Percentiles rank a stretch among this genome's conserved stretches.
phyloP scores from a whole-genome alignment of 2,888 invertebrate species.

The Limenitis camilla region DNA sequence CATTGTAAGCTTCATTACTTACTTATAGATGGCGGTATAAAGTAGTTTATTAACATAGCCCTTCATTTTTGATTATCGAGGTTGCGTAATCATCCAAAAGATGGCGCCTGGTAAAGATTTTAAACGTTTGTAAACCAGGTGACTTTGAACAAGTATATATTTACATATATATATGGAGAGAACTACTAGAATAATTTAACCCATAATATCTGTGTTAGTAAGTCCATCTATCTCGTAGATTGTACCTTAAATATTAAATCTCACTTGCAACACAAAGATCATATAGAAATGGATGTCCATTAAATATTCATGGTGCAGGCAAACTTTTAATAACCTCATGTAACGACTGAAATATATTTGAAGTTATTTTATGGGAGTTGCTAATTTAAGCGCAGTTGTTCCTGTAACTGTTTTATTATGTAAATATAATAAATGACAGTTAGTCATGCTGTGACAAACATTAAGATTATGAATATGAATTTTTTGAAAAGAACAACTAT shows the following conservation, averaged over 20 bases:
- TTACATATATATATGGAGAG: no score
- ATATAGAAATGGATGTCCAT: background rate
- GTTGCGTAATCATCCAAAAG: no score
- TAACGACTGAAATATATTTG: conserved; percentile 7
- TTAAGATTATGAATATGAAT: no score
- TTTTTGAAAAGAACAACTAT: background rate
- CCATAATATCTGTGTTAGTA: background rate
- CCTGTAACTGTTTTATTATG: conserved; percentile 8
- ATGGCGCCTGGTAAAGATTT: no score
- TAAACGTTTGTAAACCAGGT: no score
- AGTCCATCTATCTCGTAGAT: background rate
- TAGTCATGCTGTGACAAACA: conserved; percentile 3
- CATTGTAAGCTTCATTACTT: no score
- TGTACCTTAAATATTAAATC: background rate
- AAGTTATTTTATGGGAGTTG: conserved; percentile 7
- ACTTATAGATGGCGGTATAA: no score
- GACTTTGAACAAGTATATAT: no score
- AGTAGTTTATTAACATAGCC: no score
- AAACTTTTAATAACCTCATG: conserved; percentile 6
- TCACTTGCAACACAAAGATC: background rate
- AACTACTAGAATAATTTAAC: no score
- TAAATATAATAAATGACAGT: conserved; percentile 6
- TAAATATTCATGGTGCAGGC: background rate
- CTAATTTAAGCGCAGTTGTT: conserved; percentile 7
- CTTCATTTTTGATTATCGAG: no score